These are phyloP conservation scores for Camelus bactrianus DNA, from an alignment of 2,113 vertebrate species.

Conservation along the genomic window DNA sequence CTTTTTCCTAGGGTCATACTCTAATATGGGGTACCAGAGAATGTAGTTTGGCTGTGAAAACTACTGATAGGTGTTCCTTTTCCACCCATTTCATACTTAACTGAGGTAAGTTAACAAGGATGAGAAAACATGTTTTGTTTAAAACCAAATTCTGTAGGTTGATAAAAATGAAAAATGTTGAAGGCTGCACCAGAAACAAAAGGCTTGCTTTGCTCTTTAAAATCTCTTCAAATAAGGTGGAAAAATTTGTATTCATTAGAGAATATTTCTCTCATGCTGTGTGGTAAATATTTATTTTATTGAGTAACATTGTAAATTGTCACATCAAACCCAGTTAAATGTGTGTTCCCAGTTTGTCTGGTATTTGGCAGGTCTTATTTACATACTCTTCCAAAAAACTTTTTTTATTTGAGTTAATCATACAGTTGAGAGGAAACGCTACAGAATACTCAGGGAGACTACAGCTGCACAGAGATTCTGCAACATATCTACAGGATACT, in stretches of 20 bases:
- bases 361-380: conserved; percentile 60
- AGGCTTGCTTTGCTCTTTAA: conserved; percentile 20
- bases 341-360: neutral
- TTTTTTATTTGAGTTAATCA: conserved; percentile 47
- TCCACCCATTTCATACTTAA: neutral
- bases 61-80: neutral
- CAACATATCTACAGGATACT: neutral
- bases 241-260: neutral
- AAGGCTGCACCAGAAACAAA: neutral
- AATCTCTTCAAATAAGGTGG: conserved; percentile 38
- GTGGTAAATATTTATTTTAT: conserved; percentile 60
- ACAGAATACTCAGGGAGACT: neutral
- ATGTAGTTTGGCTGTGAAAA: neutral
- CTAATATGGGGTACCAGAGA: neutral
- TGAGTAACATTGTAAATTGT: conserved; percentile 58
- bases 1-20: neutral
- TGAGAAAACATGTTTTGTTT: neutral
- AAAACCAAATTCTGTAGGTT: neutral
- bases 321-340: conserved; percentile 37
- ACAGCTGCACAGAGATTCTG: neutral
- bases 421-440: conserved; percentile 42
- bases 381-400: neutral
- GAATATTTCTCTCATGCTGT: neutral
- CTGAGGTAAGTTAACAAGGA: neutral
- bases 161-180: conserved; percentile 39